Base-by-base conservation (phyloP, 2,113 vertebrate genomes). In the Phodopus roborovskii region DNA sequence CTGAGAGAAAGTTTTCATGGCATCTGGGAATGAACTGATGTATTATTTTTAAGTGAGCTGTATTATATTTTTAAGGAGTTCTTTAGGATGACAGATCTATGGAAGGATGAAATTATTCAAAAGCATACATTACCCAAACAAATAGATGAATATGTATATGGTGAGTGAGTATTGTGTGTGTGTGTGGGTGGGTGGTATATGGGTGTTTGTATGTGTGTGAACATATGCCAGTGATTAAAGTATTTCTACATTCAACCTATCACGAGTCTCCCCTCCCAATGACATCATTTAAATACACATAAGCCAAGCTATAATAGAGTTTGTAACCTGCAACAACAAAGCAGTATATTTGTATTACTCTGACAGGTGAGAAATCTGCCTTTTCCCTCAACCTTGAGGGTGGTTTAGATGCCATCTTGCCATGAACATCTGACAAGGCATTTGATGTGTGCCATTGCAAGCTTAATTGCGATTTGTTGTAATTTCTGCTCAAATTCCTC, bases 401-500 rank as follows among this genome's bases (percentile, higher is more conserved):
- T 96, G 88, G 85, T 90, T 92, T 88, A 94, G 91, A 70, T 56
- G 45, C 50, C 96, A 88, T 94, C 91, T 97, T 97, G 92, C 96
- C 94, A 95, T 94, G 95, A 98, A 94, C 97, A 97, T 98, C 92
- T 96, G 95, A 98, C 97, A 98, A 83, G 95, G 89, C 90, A 97
- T 97, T 98, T 98, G 97, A 97, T 97, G 58, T 98, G 97, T 96
- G 95, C 97, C 86, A 71, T 96, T 97, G 97, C 97, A 98, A 98
- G 88, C 97, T 98, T 98, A 98, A 98, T 98, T 98, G 97, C 95
- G 97, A 98, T 98, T 98, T 98, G 98, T 98, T 98, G 96, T 98
- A 98, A 98, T 98, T 98, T 98, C 98, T 98, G 96, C 98, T 98
- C 97, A 98, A 98, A 98, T 98, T 98, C 98, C 88, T 97, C 88